phyloP scores from a whole-genome alignment of 1,140 invertebrate genomes.

The Rhynchophorus ferrugineus region DNA sequence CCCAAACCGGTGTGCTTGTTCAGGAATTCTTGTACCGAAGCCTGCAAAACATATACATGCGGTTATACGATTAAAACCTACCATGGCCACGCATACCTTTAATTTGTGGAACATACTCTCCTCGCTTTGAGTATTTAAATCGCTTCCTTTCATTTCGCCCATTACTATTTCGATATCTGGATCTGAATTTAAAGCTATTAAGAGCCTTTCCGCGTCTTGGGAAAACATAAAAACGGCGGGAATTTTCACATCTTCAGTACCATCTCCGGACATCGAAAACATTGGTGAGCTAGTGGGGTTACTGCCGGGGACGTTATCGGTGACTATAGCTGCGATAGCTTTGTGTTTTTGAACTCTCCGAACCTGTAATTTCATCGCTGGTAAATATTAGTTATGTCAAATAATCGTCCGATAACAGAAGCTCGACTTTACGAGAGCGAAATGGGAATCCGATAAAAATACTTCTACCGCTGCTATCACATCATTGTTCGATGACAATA shows the following conservation, averaged over 20 bases:
- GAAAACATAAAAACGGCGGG: conserved; percentile 86
- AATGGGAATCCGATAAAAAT: no score
- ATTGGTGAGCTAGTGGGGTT: conserved; percentile 65
- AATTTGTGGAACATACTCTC: conserved; percentile 40
- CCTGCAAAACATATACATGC: conserved; percentile 7
- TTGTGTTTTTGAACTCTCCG: conserved; percentile 75
- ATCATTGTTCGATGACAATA: no score
- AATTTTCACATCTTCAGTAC: conserved; percentile 78
- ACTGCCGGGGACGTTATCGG: conserved; percentile 77
- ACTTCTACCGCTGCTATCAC: no score
- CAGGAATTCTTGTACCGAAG: conserved; percentile 40
- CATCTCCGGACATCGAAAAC: conserved; percentile 96
- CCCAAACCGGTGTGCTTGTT: conserved; percentile 39
- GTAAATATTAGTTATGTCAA: no score
- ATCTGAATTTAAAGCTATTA: conserved; percentile 48
- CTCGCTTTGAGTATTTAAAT: conserved; percentile 28
- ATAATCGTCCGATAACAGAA: background rate
- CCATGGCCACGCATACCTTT: conserved; percentile 24
- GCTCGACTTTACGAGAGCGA: no score
- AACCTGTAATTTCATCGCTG: conserved; percentile 14
- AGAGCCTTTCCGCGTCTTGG: conserved; percentile 63
- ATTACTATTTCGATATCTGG: conserved; percentile 47
- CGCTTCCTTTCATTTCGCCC: conserved; percentile 40
- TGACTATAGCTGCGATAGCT: conserved; percentile 76
- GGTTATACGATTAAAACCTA: background rate